A percentile compares a stretch with the other conserved stretches of the same genome.
phyloP scores from a whole-genome alignment of 2,797 vertebrate genomes.

The Parotocinclus haroldoi region DNA sequence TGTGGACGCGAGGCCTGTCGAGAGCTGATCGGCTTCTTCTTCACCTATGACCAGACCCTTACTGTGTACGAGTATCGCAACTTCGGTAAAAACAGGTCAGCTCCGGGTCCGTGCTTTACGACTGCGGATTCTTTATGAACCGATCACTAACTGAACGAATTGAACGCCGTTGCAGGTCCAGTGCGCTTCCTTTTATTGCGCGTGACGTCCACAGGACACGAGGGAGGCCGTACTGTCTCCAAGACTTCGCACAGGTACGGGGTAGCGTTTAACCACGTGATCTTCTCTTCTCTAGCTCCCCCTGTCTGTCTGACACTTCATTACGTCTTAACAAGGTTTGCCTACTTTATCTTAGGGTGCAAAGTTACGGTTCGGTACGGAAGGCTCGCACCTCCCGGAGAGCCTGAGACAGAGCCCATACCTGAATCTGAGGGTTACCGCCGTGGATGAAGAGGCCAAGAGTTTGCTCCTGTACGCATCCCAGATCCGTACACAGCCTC shows the following conservation, averaged over 20 bases:
- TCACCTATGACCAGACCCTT: conserved; percentile 67
- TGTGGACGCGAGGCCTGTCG: conserved; percentile 75
- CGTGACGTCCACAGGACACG: conserved; percentile 38
- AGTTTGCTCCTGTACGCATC: conserved; percentile 65
- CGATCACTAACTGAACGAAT: not conserved
- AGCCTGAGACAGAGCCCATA: conserved; percentile 65
- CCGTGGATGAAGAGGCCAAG: conserved; percentile 67
- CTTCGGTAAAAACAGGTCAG: conserved; percentile 78
- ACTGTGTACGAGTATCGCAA: conserved; percentile 74
- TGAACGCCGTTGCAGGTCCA: conserved; percentile 35
- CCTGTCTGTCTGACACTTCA: conserved; percentile 1
- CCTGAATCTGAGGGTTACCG: conserved; percentile 68
- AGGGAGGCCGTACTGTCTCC: conserved; percentile 40
- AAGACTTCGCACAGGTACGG: conserved; percentile 37
- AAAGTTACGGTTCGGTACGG: conserved; percentile 71
- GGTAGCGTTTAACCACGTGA: not conserved
- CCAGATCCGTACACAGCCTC: not conserved
- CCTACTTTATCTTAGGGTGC: conserved; percentile 63
- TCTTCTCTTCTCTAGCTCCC: not conserved
- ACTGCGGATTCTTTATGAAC: not conserved
- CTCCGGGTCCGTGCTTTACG: not conserved
- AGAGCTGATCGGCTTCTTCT: conserved; percentile 76
- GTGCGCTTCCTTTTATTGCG: conserved; percentile 39
- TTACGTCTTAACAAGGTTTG: not conserved
- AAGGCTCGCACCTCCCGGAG: conserved; percentile 69